These are phyloP conservation scores for Macroramphosus scolopax DNA, from an alignment of 2,797 vertebrate species.

Conservation along the genomic window DNA sequence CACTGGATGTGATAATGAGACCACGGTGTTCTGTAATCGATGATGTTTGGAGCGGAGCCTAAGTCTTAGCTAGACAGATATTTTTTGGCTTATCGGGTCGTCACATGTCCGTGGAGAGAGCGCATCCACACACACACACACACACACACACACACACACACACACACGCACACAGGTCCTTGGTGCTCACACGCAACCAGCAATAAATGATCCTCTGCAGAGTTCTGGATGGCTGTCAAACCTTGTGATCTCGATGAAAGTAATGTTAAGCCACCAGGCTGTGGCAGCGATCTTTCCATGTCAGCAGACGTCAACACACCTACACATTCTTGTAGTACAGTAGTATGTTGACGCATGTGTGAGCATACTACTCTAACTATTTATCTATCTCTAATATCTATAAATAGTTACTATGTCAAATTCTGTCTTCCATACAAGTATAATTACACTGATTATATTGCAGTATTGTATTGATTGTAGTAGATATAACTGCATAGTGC, in stretches of 20 bases:
- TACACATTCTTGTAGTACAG: slow-evolving; percentile 3
- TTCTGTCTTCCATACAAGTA: too few relatives aligned
- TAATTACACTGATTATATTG: too few relatives aligned
- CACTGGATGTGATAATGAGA: slow-evolving; percentile 32
- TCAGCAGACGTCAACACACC: slow-evolving; percentile 15
- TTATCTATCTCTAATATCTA: too few relatives aligned
- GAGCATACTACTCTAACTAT: not conserved
- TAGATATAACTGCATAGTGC: too few relatives aligned
- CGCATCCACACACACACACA: not conserved
- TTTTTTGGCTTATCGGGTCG: slow-evolving; percentile 31
- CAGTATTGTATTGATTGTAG: too few relatives aligned
- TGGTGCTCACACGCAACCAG: slow-evolving; percentile 14
- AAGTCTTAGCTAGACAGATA: slow-evolving; percentile 17
- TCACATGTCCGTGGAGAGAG: slow-evolving; percentile 9
- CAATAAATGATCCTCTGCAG: slow-evolving; percentile 32
- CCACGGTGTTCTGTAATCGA: slow-evolving; percentile 27
- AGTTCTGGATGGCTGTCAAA: slow-evolving; percentile 32
- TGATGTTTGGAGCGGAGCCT: slow-evolving; percentile 35
- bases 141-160: slow-evolving; percentile 11
- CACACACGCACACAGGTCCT: slow-evolving; percentile 5
- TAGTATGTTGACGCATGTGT: slow-evolving; percentile 5
- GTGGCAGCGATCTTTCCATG: slow-evolving; percentile 32
- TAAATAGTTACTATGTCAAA: too few relatives aligned
- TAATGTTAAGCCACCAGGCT: slow-evolving; percentile 28
- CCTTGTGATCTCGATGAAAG: slow-evolving; percentile 47